Conservation (phyloP, 2,113 vertebrate species). For the Eurystomus gularis region DNA sequence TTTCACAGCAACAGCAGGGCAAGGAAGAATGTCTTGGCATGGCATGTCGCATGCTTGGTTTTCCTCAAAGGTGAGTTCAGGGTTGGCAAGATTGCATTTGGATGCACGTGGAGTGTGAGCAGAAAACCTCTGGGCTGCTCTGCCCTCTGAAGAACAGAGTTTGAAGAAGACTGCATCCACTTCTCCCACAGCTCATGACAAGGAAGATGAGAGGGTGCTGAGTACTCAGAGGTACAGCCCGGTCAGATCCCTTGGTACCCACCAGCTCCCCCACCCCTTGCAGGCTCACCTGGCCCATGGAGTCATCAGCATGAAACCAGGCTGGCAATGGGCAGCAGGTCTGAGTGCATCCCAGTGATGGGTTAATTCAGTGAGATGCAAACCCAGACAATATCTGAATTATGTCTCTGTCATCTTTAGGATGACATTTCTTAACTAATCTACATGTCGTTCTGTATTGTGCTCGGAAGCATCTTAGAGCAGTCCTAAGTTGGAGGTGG, state of each 20-base stretch:
- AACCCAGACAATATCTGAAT: neutral
- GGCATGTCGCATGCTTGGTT: neutral
- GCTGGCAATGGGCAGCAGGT: neutral
- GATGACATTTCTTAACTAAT: neutral
- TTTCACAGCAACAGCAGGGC: neutral
- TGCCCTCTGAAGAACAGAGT: neutral
- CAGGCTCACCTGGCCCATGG: neutral
- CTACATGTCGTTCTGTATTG: neutral
- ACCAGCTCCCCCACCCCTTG: neutral
- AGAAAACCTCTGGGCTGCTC: neutral
- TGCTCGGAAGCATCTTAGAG: neutral
- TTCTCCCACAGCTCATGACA: neutral
- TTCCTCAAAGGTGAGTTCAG: neutral
- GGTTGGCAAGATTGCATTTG: neutral
- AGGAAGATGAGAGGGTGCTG: accelerated
- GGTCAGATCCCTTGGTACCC: neutral
- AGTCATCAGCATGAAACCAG: neutral
- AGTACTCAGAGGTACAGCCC: neutral
- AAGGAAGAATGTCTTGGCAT: neutral
- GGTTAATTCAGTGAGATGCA: neutral
- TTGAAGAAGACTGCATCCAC: neutral
- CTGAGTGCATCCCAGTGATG: accelerated
- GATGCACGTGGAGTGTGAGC: neutral
- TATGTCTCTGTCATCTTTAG: neutral
- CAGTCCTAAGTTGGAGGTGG: neutral